Base-by-base conservation (phyloP, 2,888 invertebrate genomes). In the Plagiodera versicolora region DNA sequence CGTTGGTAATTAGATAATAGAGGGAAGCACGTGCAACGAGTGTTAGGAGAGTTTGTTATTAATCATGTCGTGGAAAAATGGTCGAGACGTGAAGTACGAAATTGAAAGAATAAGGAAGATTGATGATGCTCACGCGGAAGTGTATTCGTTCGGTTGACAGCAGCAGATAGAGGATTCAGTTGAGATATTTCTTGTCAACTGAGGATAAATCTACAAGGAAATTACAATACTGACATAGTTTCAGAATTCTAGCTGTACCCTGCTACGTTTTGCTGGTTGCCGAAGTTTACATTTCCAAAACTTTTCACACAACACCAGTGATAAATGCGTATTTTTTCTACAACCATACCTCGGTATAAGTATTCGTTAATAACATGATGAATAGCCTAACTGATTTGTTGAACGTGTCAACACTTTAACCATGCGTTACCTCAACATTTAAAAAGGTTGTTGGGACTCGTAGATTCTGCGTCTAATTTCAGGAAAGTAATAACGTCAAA, bases 11-110 rank as follows among this genome's bases (percentile, higher is more conserved):
- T 20, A 39, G 32, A 35, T 52, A 32, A 52, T 24, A 20, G 19
- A 39, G 35, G n/a, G 9, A 16, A 20, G 52, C 52, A 52, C 52
- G 52, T 52, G 32, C 52, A 14, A 11, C 35, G 52, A 39, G n/a
- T 10, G 35, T 39, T 16, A 39, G 19, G 39, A 39, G 39, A 46
- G 18, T 46, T 19, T 18, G 46, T 46, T 46, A 46, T 18, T 20
- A 39, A 17, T 35, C 24, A 47, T 24, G 2, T 9, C 1, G 19
- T 8, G 19, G 20, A 19, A 47, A 18, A 47, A 47, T 47, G 9
- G 1, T 20, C 18, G 2, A 11, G 24, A 39, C 39, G 14, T 39
- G 39, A 14, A n/a, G 2, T 39, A 39, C 11, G 14, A 39, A 39
- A 11, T 32, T 10, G 39, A 39, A n/a, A 39, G 14, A 39, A 39